phyloP scores from a whole-genome alignment of 2,888 invertebrate species.

The Xylocampa areola region DNA sequence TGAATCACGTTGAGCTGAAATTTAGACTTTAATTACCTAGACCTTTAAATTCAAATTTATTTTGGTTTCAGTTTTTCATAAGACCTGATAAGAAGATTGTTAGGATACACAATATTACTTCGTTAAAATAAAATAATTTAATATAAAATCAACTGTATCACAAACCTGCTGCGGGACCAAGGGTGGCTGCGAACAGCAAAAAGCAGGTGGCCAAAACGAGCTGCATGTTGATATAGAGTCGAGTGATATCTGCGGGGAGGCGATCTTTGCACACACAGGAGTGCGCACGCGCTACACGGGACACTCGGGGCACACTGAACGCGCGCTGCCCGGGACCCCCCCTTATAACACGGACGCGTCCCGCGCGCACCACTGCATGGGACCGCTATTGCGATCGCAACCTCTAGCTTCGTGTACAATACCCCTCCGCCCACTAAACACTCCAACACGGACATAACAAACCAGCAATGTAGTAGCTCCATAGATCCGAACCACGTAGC shows the following conservation, averaged over 20 bases:
- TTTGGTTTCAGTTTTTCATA: slow-evolving; percentile 10
- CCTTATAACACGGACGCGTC: slow-evolving; percentile 87
- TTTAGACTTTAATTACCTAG: neutral
- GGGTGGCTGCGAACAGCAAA: slow-evolving; percentile 87
- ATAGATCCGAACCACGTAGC: slow-evolving; percentile 39
- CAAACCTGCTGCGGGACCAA: slow-evolving; percentile 89
- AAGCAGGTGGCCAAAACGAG: slow-evolving; percentile 88
- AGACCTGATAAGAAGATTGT: neutral
- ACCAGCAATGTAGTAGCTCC: slow-evolving; percentile 65
- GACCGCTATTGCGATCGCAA: slow-evolving; percentile 67
- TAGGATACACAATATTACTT: neutral
- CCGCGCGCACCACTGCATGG: slow-evolving; percentile 81
- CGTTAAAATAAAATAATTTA: neutral
- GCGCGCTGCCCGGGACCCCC: slow-evolving; percentile 87
- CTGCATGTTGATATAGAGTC: slow-evolving; percentile 77
- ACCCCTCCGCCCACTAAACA: slow-evolving; percentile 56
- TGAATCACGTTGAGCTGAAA: neutral
- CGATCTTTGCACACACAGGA: slow-evolving; percentile 74
- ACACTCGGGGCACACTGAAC: slow-evolving; percentile 88
- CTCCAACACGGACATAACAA: slow-evolving; percentile 37
- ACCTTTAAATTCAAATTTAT: neutral
- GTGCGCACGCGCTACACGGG: slow-evolving; percentile 86
- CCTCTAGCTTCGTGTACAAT: slow-evolving; percentile 70
- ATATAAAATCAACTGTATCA: slow-evolving; percentile 46
- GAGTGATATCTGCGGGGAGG: slow-evolving; percentile 67